Conservation (phyloP, 2,113 vertebrate species). For the Microtus montanus region DNA sequence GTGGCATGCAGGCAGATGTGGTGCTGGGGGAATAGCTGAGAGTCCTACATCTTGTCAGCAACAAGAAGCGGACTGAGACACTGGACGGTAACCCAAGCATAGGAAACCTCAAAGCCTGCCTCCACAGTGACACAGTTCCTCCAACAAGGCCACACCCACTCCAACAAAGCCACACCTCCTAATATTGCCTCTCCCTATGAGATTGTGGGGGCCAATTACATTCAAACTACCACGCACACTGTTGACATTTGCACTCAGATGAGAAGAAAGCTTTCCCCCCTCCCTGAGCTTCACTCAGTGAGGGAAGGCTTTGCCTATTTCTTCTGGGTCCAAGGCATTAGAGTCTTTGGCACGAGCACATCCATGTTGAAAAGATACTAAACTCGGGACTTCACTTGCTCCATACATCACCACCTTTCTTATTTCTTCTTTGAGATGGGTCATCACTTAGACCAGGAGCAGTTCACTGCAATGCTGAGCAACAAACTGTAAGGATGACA, state of each 20-base stretch:
- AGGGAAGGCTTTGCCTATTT: not conserved
- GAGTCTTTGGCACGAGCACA: not conserved
- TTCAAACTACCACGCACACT: not conserved
- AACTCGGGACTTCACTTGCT: not conserved
- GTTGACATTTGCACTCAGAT: not conserved
- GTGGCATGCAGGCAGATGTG: not conserved
- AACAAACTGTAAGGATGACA: not conserved
- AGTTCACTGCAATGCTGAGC: not conserved
- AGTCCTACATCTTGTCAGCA: not conserved
- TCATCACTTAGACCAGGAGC: not conserved
- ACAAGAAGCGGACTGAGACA: not conserved
- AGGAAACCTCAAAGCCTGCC: too few relatives aligned
- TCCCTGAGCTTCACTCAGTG: not conserved
- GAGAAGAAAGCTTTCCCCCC: not conserved
- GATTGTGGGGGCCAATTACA: not conserved
- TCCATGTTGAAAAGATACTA: not conserved
- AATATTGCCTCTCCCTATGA: not conserved
- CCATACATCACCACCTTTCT: not conserved
- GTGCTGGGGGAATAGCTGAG: not conserved
- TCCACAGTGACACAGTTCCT: too few relatives aligned
- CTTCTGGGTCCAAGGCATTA: not conserved
- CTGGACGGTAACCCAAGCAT: not conserved
- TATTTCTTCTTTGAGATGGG: not conserved
- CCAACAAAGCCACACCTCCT: not conserved
- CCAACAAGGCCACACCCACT: not conserved